These are phyloP conservation scores for Amaurobius ferox DNA, from an alignment of 2,888 invertebrate species.

Conservation along the genomic window DNA sequence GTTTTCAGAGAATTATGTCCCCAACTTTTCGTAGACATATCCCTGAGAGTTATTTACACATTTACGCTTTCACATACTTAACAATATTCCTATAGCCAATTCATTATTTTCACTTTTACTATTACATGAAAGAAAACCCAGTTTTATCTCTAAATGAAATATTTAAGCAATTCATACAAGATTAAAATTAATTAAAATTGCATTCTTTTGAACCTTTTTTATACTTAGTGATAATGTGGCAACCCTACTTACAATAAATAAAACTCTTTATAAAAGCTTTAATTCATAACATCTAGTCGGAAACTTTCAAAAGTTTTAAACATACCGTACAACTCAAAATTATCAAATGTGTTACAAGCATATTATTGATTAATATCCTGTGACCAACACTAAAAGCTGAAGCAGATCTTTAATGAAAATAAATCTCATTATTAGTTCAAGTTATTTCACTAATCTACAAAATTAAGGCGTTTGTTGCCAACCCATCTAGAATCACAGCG, in stretches of 20 bases:
- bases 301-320: neutral
- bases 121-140: too few relatives aligned
- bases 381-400: slow-evolving; percentile 12
- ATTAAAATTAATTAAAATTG: too few relatives aligned
- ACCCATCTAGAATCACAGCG: neutral
- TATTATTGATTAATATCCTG: neutral
- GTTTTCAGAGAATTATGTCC: too few relatives aligned
- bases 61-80: too few relatives aligned
- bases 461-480: neutral
- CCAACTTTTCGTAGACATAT: too few relatives aligned
- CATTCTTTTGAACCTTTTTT: too few relatives aligned
- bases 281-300: neutral
- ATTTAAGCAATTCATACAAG: too few relatives aligned
- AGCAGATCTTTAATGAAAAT: slow-evolving; percentile 4
- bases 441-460: neutral
- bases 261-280: neutral
- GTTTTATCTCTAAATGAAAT: too few relatives aligned
- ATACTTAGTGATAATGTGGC: too few relatives aligned
- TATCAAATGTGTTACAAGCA: neutral
- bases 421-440: neutral
- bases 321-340: neutral
- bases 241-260: slow-evolving; percentile 1
- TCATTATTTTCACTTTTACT: too few relatives aligned
- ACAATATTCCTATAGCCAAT: too few relatives aligned
- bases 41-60: too few relatives aligned